phyloP scores from a whole-genome alignment of 2,113 vertebrate species.

The Haemorhous mexicanus region DNA sequence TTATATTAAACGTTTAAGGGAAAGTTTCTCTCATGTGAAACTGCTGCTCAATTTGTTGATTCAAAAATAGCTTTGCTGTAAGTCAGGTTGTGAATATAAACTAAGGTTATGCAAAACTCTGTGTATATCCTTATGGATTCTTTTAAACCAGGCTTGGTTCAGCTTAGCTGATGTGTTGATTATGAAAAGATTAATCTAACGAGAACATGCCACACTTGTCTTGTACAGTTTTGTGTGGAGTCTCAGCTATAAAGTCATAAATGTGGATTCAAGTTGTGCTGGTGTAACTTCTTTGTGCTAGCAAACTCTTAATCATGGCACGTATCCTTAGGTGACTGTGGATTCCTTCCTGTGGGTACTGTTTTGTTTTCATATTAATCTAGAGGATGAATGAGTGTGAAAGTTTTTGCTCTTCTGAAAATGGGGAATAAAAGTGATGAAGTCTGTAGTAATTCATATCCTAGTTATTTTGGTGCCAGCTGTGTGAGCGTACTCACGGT shows the following conservation, averaged over 20 bases:
- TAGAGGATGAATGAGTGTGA: background rate
- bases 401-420: background rate
- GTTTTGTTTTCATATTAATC: background rate
- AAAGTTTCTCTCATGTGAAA: constrained; percentile 26
- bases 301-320: background rate
- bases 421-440: background rate
- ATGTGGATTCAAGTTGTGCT: background rate
- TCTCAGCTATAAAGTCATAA: background rate
- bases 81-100: constrained; percentile 23
- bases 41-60: constrained; percentile 22
- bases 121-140: background rate
- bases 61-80: constrained; percentile 37
- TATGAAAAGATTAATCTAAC: background rate
- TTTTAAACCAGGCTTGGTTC: constrained; percentile 7
- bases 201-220: constrained; percentile 5
- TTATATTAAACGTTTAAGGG: constrained; percentile 19
- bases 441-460: background rate
- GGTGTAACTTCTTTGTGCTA: constrained; percentile 2
- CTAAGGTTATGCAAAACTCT: background rate
- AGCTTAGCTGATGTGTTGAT: background rate
- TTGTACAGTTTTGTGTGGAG: background rate
- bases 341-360: background rate
- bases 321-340: background rate
- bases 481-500: background rate
- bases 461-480: background rate